These are phyloP conservation scores for Seriola rivoliana DNA, from an alignment of 2,113 vertebrate genomes.

Conservation along the genomic window DNA sequence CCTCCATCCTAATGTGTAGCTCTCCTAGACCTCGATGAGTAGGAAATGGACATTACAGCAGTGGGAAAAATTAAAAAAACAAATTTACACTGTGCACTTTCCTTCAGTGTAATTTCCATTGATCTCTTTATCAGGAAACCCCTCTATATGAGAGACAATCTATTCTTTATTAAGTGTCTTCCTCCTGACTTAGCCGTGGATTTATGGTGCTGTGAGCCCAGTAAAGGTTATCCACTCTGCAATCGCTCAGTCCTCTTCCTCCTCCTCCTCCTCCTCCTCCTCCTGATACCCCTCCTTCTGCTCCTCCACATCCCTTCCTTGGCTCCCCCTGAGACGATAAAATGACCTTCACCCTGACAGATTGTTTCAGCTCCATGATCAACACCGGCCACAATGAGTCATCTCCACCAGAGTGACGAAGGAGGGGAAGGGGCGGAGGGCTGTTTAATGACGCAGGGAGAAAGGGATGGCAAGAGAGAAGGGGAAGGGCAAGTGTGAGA, in stretches of 20 bases:
- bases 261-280: conserved; percentile 6
- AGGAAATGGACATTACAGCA: background rate
- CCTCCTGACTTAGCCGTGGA: conserved; percentile 10
- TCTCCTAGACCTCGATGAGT: background rate
- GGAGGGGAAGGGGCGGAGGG: background rate
- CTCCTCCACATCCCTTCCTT: background rate
- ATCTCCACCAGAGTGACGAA: conserved; percentile 31
- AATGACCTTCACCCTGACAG: conserved; percentile 68
- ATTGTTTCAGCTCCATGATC: conserved; percentile 62
- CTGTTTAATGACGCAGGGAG: conserved; percentile 15
- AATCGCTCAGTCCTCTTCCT: conserved; percentile 9
- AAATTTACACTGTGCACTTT: background rate
- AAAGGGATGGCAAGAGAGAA: background rate
- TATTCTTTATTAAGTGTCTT: conserved; percentile 42
- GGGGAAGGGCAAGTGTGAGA: background rate
- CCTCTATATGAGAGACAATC: conserved; percentile 16
- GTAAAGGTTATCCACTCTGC: conserved; percentile 34
- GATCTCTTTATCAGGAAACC: conserved; percentile 10
- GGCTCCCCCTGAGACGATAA: conserved; percentile 21
- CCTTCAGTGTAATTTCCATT: background rate
- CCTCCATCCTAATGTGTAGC: background rate
- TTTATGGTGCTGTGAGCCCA: conserved; percentile 19
- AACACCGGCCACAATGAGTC: conserved; percentile 50
- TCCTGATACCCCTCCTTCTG: background rate
- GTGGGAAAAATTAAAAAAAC: background rate